A percentile compares a stretch with the other conserved stretches of the same genome.
phyloP scores from a whole-genome alignment of 2,888 invertebrate genomes.

The Schizotus pectinicornis region DNA sequence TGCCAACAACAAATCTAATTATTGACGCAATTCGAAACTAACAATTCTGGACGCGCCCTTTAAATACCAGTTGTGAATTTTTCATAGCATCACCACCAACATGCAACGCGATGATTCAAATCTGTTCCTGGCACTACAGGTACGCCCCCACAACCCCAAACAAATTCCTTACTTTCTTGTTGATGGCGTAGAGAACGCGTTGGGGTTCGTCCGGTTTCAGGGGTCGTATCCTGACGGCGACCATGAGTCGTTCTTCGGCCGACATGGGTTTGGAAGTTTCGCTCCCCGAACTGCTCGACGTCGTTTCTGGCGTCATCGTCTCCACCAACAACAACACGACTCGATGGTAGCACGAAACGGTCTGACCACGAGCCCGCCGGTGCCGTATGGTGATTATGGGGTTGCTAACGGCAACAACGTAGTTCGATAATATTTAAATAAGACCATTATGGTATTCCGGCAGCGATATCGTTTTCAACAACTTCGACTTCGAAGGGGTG shows the following conservation, averaged over 20 bases:
- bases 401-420: constrained; percentile 26
- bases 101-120: too few species aligned
- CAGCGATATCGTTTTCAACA: constrained; percentile 12
- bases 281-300: constrained; percentile 57
- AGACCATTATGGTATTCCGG: constrained; percentile 18
- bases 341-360: neutral
- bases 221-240: constrained; percentile 90
- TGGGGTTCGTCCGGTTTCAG: constrained; percentile 77
- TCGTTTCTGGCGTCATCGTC: constrained; percentile 30
- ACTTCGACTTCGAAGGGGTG: neutral
- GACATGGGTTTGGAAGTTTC: constrained; percentile 50
- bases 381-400: constrained; percentile 5
- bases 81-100: too few species aligned
- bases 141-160: too few species aligned
- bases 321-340: neutral
- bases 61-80: neutral
- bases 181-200: constrained; percentile 76
- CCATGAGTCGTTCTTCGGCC: constrained; percentile 61
- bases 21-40: constrained; percentile 4
- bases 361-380: constrained; percentile 1
- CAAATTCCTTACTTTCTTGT: constrained; percentile 69
- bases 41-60: neutral
- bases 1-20: neutral
- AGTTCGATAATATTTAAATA: constrained; percentile 35
- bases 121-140: too few species aligned